phyloP scores from a whole-genome alignment of 2,113 vertebrate species.

The Notiomystis cincta region DNA sequence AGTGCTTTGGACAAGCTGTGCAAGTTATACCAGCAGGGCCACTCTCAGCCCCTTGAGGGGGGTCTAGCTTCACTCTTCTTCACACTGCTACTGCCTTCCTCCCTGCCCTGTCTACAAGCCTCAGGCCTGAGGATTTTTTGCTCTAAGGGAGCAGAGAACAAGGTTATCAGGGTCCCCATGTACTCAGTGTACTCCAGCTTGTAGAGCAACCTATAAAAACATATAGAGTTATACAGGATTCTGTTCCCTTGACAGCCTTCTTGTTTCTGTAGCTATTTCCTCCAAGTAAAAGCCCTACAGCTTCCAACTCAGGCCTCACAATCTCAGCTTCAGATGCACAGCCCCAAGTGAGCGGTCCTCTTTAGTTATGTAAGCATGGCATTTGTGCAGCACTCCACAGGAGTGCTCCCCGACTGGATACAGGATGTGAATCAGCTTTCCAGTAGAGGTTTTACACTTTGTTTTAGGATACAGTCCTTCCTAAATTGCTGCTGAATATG shows the following conservation, averaged over 20 bases:
- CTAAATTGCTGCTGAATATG: background rate
- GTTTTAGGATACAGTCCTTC: background rate
- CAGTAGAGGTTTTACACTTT: background rate
- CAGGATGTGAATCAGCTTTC: background rate
- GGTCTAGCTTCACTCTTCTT: background rate
- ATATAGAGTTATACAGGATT: background rate
- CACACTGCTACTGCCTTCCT: background rate
- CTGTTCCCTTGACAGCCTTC: background rate
- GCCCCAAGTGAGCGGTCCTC: background rate
- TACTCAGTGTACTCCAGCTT: background rate
- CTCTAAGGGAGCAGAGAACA: background rate
- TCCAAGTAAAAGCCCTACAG: background rate
- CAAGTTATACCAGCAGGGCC: background rate
- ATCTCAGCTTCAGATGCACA: background rate
- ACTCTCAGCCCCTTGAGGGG: background rate
- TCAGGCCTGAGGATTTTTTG: background rate
- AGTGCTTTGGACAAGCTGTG: background rate
- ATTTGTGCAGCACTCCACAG: background rate
- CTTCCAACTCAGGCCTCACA: background rate
- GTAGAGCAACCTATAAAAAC: slow-evolving; percentile 10
- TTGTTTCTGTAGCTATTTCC: background rate
- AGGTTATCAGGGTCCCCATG: background rate
- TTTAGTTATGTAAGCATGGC: background rate
- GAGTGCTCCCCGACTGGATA: background rate
- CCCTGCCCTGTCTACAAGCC: background rate